Evolutionary conservation across 2,113 vertebrate species (phyloP).

Genomic region (Prunella himalayana): DNA sequence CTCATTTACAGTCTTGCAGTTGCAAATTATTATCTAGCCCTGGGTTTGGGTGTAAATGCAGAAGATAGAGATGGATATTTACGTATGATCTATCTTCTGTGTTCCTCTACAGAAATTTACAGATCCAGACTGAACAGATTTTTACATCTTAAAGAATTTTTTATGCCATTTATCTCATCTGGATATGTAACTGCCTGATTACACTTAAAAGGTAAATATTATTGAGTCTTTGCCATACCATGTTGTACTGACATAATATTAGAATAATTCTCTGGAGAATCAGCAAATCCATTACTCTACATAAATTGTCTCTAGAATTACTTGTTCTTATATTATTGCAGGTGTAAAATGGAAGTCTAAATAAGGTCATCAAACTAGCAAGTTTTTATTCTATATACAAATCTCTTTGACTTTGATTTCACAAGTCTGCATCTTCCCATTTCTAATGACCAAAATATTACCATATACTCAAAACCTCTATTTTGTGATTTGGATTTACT

Average conservation of each 20-base stretch:
- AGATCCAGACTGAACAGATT: background rate
- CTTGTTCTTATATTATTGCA: background rate
- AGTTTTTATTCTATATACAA: background rate
- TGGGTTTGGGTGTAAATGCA: background rate
- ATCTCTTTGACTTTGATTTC: background rate
- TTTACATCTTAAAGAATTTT: background rate
- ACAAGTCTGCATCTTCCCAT: background rate
- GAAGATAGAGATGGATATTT: background rate
- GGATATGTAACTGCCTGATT: background rate
- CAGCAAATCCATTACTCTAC: background rate
- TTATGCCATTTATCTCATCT: background rate
- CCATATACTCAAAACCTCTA: background rate
- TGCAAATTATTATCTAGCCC: background rate
- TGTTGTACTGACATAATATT: background rate
- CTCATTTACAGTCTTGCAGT: background rate
- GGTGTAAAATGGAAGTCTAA: background rate
- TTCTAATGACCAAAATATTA: background rate
- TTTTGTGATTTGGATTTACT: background rate
- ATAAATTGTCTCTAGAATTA: background rate
- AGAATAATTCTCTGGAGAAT: background rate
- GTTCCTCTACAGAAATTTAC: background rate
- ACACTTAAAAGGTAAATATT: background rate
- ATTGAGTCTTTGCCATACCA: background rate
- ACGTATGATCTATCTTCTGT: background rate
- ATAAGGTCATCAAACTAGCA: background rate